phyloP scores from a whole-genome alignment of 92 coral and sea anemone species.

The Palythoa grandis region DNA sequence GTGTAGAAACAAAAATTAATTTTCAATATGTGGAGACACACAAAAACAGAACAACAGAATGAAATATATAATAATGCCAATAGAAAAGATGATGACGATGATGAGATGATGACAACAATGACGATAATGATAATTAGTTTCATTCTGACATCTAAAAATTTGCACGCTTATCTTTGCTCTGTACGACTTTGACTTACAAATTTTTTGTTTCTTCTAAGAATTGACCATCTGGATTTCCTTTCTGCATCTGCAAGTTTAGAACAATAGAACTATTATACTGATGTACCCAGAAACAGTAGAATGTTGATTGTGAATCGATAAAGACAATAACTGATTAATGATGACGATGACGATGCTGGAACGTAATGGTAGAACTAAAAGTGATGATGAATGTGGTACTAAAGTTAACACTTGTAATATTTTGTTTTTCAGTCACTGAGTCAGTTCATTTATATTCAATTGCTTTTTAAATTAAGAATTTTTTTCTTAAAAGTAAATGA shows the following conservation, averaged over 20 bases:
- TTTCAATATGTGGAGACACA: not conserved
- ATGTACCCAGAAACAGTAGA: too few relatives aligned
- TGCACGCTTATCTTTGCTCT: not conserved
- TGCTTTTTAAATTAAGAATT: too few relatives aligned
- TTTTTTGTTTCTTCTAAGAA: constrained; percentile 89
- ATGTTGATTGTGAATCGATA: not conserved
- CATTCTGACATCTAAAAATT: not conserved
- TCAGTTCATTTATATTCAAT: not conserved
- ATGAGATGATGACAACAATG: not conserved
- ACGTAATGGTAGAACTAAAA: not conserved
- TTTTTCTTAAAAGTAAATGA: too few relatives aligned
- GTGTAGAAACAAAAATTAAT: not conserved
- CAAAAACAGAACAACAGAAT: not conserved
- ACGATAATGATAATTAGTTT: not conserved
- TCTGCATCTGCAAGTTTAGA: constrained; percentile 69
- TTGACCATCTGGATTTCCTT: constrained; percentile 95
- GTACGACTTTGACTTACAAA: constrained; percentile 59
- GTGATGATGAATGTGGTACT: not conserved
- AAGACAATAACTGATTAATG: not conserved
- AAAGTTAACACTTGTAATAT: not conserved
- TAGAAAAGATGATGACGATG: not conserved
- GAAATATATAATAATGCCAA: not conserved
- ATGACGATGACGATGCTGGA: not conserved
- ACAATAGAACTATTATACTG: not conserved
- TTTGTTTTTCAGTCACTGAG: too few relatives aligned